These are phyloP conservation scores for Knipowitschia caucasica DNA, from an alignment of 2,797 vertebrate species.

Conservation along the genomic window DNA sequence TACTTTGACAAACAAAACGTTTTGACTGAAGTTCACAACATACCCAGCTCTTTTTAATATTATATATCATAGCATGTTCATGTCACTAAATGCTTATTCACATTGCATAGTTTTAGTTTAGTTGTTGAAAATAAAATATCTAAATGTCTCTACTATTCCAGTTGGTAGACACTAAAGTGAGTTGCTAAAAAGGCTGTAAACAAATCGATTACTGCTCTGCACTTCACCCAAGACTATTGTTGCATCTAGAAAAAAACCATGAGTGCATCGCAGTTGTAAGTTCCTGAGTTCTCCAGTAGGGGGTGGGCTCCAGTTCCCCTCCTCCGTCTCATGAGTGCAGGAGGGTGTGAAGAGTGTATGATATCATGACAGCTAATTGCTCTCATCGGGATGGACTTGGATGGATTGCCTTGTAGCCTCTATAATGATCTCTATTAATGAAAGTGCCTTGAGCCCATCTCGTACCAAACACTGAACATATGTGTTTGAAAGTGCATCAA, in stretches of 20 bases:
- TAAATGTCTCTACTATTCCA: neutral
- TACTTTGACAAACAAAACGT: too few relatives aligned
- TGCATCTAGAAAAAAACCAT: neutral
- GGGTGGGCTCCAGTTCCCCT: constrained; percentile 70
- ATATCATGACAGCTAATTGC: constrained; percentile 75
- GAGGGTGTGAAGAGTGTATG: constrained; percentile 65
- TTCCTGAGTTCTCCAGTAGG: constrained; percentile 74
- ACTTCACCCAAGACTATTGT: neutral
- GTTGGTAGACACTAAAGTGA: neutral
- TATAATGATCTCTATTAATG: constrained; percentile 59
- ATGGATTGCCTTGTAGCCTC: constrained; percentile 56
- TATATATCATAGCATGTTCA: too few relatives aligned
- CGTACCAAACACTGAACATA: constrained; percentile 36
- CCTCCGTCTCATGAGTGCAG: constrained; percentile 47
- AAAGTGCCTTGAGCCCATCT: constrained; percentile 53
- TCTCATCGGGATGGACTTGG: constrained; percentile 65
- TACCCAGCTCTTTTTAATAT: too few relatives aligned
- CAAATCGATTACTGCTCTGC: neutral
- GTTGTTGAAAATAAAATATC: neutral
- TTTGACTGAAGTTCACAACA: too few relatives aligned
- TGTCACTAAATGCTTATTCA: too few relatives aligned
- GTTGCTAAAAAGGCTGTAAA: neutral
- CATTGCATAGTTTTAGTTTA: constrained; percentile 49
- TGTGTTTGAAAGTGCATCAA: constrained; percentile 38
- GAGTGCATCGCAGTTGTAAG: constrained; percentile 22